Percentiles rank a stretch among this genome's conserved stretches.
Evolutionary conservation across 2,113 vertebrate genomes (phyloP).

Genomic region (Gulo gulo): DNA sequence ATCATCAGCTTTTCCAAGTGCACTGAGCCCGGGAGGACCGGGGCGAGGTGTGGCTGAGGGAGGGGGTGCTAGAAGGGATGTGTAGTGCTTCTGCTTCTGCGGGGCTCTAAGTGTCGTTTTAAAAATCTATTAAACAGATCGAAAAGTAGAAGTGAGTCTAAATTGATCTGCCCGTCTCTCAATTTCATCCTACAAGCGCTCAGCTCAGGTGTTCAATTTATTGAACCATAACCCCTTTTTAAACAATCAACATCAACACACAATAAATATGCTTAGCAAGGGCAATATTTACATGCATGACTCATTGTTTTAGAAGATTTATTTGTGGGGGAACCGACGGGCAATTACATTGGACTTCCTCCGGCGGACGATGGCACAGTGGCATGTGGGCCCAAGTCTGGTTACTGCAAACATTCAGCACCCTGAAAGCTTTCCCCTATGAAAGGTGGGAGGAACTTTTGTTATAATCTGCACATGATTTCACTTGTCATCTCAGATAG

Average conservation of each 20-base stretch:
- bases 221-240: slow-evolving; percentile 66
- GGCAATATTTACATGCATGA: slow-evolving; percentile 68
- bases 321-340: not conserved
- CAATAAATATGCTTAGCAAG: slow-evolving; percentile 63
- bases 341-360: slow-evolving; percentile 44
- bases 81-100: slow-evolving; percentile 49
- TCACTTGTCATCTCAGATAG: not conserved
- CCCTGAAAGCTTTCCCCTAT: not conserved
- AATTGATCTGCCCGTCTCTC: slow-evolving; percentile 73
- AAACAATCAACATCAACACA: slow-evolving; percentile 61
- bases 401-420: not conserved
- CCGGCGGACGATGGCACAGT: not conserved
- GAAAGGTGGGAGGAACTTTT: not conserved
- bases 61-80: not conserved
- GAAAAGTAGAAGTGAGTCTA: slow-evolving; percentile 67
- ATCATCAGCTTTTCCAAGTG: not conserved
- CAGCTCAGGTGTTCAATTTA: slow-evolving; percentile 79
- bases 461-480: not conserved
- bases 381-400: not conserved
- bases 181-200: slow-evolving; percentile 49
- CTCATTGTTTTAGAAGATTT: slow-evolving; percentile 61
- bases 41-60: slow-evolving; percentile 20
- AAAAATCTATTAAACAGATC: slow-evolving; percentile 72
- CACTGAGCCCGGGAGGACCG: not conserved
- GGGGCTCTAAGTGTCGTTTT: slow-evolving; percentile 60